Conservation (phyloP, 1,140 invertebrate genomes). For the Sycobia sp. region DNA sequence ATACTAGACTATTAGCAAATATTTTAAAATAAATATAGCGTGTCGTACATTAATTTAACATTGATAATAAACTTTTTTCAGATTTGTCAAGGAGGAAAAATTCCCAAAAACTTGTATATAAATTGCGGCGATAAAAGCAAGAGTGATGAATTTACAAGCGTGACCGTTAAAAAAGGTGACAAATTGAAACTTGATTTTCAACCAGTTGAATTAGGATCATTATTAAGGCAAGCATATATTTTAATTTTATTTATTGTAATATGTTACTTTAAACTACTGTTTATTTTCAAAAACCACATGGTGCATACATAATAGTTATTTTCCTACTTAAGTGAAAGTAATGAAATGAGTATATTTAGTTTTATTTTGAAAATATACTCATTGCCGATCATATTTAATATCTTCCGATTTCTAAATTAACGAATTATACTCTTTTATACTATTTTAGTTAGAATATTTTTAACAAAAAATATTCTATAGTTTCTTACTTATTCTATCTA, state of each 20-base stretch:
- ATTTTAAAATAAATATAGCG: constrained; percentile 17
- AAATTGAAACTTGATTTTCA: constrained; percentile 72
- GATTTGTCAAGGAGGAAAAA: constrained; percentile 78
- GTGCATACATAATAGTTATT: not conserved
- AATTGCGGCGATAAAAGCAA: constrained; percentile 63
- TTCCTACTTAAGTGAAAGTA: too few species aligned
- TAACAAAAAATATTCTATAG: too few species aligned
- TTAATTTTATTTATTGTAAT: not conserved
- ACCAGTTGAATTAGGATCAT: constrained; percentile 67
- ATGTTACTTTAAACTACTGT: too few species aligned
- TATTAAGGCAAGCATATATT: constrained; percentile 65
- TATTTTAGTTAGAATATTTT: too few species aligned
- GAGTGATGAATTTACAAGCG: constrained; percentile 66
- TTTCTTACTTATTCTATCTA: too few species aligned
- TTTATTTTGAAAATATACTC: too few species aligned
- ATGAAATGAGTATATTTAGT: too few species aligned
- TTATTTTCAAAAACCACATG: too few species aligned
- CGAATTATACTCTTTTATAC: too few species aligned
- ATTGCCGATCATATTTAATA: too few species aligned
- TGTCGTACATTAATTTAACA: constrained; percentile 1
- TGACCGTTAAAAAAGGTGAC: constrained; percentile 75
- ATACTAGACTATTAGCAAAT: not conserved
- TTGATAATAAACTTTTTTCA: constrained; percentile 45
- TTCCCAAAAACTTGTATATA: constrained; percentile 74
- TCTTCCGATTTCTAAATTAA: too few species aligned